Percentiles rank a stretch among this genome's conserved stretches.
Conservation (phyloP, 2,797 vertebrate species). For the Myotis daubentonii region DNA sequence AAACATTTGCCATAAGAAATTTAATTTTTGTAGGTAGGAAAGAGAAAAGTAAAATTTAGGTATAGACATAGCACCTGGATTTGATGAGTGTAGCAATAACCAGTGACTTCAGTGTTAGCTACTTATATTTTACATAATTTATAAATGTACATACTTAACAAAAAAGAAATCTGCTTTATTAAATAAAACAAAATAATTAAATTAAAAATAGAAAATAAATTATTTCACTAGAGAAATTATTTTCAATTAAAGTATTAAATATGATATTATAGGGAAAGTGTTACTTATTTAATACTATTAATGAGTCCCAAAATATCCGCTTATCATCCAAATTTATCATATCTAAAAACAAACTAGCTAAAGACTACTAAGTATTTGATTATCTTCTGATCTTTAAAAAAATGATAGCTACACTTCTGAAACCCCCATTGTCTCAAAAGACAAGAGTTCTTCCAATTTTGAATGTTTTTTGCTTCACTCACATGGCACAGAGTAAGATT, state of each 20-base stretch:
- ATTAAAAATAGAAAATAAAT: background rate
- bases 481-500: background rate
- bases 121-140: background rate
- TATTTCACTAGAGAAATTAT: background rate
- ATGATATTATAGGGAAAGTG: background rate
- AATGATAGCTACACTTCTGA: background rate
- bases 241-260: background rate
- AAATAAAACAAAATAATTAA: background rate
- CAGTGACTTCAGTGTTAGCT: background rate
- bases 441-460: background rate
- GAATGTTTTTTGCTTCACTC: background rate
- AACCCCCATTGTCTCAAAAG: background rate
- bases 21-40: background rate
- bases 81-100: background rate
- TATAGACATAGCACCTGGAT: background rate
- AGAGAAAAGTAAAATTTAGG: background rate
- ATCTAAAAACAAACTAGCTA: background rate
- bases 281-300: background rate
- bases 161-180: background rate
- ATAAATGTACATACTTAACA: background rate
- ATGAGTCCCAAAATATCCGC: background rate
- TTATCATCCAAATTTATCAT: background rate
- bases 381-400: background rate
- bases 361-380: background rate
- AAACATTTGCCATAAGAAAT: constrained; percentile 15